phyloP scores from a whole-genome alignment of 2,113 vertebrate species.

The Machaerirhynchus nigripectus region DNA sequence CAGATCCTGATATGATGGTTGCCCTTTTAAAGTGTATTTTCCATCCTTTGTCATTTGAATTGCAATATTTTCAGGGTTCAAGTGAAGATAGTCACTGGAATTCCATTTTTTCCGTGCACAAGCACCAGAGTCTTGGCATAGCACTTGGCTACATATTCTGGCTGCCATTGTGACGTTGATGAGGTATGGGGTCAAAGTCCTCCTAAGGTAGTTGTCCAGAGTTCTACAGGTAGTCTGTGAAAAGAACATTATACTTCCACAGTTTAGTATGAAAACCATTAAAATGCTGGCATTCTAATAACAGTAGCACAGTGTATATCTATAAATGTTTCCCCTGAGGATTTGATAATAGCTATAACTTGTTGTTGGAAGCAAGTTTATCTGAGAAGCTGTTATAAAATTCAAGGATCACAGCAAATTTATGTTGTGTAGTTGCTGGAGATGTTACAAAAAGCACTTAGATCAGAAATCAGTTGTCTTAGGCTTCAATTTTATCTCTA shows the following conservation, averaged over 20 bases:
- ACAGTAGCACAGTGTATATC: neutral
- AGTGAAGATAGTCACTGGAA: constrained; percentile 82
- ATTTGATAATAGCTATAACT: neutral
- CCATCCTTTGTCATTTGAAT: constrained; percentile 59
- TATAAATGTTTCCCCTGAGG: neutral
- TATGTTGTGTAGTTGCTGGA: neutral
- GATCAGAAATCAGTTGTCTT: neutral
- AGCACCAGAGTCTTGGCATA: constrained; percentile 80
- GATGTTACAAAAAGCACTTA: neutral
- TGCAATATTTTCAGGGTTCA: constrained; percentile 72
- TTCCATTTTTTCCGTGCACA: constrained; percentile 79
- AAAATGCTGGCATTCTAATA: neutral
- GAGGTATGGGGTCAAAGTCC: constrained; percentile 81
- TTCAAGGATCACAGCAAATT: neutral
- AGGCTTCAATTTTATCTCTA: neutral
- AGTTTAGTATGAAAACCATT: neutral
- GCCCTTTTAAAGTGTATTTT: constrained; percentile 67
- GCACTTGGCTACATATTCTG: constrained; percentile 79
- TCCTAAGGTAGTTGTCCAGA: constrained; percentile 71
- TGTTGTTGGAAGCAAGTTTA: neutral
- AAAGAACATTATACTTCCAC: neutral
- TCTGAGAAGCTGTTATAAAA: neutral
- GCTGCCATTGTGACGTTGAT: constrained; percentile 87
- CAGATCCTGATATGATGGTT: constrained; percentile 71
- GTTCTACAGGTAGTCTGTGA: constrained; percentile 72